phyloP scores from a whole-genome alignment of 1,140 invertebrate genomes.

The Telenomus remus region DNA sequence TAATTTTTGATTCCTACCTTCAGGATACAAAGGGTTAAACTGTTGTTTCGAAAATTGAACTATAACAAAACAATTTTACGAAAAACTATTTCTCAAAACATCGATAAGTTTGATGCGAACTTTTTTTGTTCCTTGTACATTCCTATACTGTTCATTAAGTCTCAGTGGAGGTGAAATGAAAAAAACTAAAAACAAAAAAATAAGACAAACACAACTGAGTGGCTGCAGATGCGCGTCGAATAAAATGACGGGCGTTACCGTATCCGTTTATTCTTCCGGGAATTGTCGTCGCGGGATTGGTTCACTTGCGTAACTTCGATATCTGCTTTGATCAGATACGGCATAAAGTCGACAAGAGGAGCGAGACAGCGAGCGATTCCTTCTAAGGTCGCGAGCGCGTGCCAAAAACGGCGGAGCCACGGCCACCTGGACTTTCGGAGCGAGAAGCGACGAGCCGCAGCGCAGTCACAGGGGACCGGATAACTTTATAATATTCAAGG shows the following conservation, averaged over 20 bases:
- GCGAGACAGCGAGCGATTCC: conserved; percentile 54
- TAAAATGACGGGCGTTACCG: conserved; percentile 50
- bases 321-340: conserved; percentile 48
- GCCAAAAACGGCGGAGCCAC: conserved; percentile 65
- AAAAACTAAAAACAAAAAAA: too few species aligned
- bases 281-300: conserved; percentile 54
- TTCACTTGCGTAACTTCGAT: conserved; percentile 47
- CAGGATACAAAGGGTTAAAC: too few species aligned
- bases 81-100: too few species aligned
- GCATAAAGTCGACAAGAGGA: conserved; percentile 37
- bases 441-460: conserved; percentile 21
- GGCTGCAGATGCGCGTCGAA: conserved; percentile 40
- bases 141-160: conserved; percentile 23
- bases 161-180: conserved; percentile 23
- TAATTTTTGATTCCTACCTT: too few species aligned
- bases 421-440: conserved; percentile 58
- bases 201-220: conserved; percentile 21
- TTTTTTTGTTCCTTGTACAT: conserved; percentile 22
- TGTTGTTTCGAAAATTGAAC: too few species aligned
- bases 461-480: conserved; percentile 34
- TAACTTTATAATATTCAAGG: conserved; percentile 40
- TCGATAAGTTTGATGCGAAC: too few species aligned
- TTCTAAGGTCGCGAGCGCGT: conserved; percentile 62
- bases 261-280: conserved; percentile 57
- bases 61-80: too few species aligned